phyloP scores from a whole-genome alignment of 2,797 vertebrate species.

The Cynodonichthys magdalenae region DNA sequence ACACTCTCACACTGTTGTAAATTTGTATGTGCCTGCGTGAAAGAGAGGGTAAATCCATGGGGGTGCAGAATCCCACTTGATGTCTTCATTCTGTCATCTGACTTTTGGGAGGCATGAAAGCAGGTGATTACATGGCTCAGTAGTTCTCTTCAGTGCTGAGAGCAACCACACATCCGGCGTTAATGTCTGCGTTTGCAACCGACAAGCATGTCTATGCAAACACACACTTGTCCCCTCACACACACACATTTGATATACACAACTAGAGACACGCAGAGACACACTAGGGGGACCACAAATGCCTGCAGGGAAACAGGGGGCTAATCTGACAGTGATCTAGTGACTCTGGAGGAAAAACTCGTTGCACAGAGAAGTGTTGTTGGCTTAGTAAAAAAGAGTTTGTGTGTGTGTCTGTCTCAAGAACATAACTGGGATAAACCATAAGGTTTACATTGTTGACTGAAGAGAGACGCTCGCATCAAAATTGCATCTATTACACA shows the following conservation, averaged over 20 bases:
- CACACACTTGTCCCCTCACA: slow-evolving; percentile 27
- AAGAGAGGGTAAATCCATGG: slow-evolving; percentile 6
- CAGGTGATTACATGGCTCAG: slow-evolving; percentile 79
- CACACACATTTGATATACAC: slow-evolving; percentile 20
- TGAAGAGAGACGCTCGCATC: not conserved
- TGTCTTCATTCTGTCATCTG: slow-evolving; percentile 71
- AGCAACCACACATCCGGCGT: slow-evolving; percentile 67
- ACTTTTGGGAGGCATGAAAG: slow-evolving; percentile 63
- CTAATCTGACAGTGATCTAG: slow-evolving; percentile 83
- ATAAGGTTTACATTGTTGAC: slow-evolving; percentile 4
- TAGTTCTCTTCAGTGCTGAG: slow-evolving; percentile 64
- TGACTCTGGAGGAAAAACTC: slow-evolving; percentile 68
- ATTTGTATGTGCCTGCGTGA: slow-evolving; percentile 13
- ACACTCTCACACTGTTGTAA: slow-evolving; percentile 1
- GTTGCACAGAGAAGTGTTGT: slow-evolving; percentile 54
- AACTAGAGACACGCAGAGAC: slow-evolving; percentile 41
- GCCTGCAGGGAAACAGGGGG: slow-evolving; percentile 69
- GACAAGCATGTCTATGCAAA: slow-evolving; percentile 11
- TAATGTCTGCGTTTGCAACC: slow-evolving; percentile 72
- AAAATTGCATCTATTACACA: not conserved
- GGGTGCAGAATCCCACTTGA: slow-evolving; percentile 46
- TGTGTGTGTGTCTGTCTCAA: slow-evolving; percentile 12
- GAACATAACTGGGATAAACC: not conserved
- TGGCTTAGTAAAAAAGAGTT: slow-evolving; percentile 35
- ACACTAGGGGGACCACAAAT: slow-evolving; percentile 64